Evolutionary conservation across 2,888 invertebrate species (phyloP), one percentile per base, ranked within the genome.

Genomic region (Argyresthia goedartella): DNA sequence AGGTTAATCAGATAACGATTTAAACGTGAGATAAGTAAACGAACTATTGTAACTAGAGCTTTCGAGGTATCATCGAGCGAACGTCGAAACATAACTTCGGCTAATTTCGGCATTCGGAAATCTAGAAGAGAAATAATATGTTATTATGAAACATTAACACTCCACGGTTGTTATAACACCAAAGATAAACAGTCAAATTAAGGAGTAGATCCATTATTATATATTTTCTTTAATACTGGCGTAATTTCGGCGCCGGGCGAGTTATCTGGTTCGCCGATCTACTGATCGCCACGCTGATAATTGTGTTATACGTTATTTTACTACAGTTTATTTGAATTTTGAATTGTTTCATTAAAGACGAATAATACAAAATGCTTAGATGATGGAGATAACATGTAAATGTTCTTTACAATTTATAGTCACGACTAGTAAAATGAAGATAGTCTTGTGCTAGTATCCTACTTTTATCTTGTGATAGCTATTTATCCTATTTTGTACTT

Each of bases 101-200:
- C 67, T 66, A 65, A 76, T 78, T 81, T 81, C 78, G 76, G 67
- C 67, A 71, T 76, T 81, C 73, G 76, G 76, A 80, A 78, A 81
- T 76, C 76, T 73, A 71, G 73, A 74, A 78, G 76, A 69, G 67
- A 81, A 85, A 86, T 86, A 78, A 81, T 65, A 81, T 80, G 73
- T 82, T 81, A 86, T 86, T 85, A 85, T 62, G 65, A 73, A 69
- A 76, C 82, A 81, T 82, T 84, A 82, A 82, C 85, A 85, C 79
- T 70, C 67, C 69, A 65, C 67, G 76, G 79, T 76, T 68, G 79
- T 81, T 80, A 75, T 76, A 79, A 81, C 73, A 76, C 79, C 76
- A 84, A 82, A 85, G 81, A 85, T 85, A 85, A 86, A 84, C 77
- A 80, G 71, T 70, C 62, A 68, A 80, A 84, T 84, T 84, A 84